phyloP scores from a whole-genome alignment of 2,888 invertebrate genomes.

The Drosophila monieri region DNA sequence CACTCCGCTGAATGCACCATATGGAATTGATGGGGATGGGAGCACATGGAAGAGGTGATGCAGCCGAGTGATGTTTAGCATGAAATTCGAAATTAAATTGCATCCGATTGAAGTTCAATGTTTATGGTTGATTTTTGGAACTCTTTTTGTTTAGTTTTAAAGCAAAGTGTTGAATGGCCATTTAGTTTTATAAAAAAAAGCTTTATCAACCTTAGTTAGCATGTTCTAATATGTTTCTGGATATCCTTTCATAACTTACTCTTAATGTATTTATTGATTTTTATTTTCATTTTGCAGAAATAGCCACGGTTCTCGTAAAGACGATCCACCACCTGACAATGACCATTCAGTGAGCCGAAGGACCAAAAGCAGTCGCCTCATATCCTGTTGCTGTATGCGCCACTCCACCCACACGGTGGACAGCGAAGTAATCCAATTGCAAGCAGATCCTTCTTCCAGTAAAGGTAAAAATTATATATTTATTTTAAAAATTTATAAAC shows the following conservation, averaged over 20 bases:
- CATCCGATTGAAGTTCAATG: conserved; percentile 9
- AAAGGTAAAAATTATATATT: background rate
- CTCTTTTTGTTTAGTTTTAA: conserved; percentile 1
- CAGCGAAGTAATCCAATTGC: conserved; percentile 17
- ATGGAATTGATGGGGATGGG: conserved; percentile 24
- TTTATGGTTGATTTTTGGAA: conserved; percentile 39
- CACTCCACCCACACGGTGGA: conserved; percentile 42
- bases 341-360: conserved; percentile 14
- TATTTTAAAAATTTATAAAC: background rate
- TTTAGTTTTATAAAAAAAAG: background rate
- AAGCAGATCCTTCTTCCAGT: conserved; percentile 1
- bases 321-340: background rate
- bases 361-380: conserved; percentile 25
- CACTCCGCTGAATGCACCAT: conserved; percentile 29
- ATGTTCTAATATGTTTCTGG: background rate
- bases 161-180: too few species aligned
- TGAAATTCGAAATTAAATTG: conserved; percentile 2
- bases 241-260: background rate
- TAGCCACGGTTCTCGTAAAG: conserved; percentile 2
- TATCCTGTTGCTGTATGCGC: conserved; percentile 63
- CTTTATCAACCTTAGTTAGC: too few species aligned
- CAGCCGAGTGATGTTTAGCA: conserved; percentile 15
- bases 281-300: background rate
- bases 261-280: background rate
- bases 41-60: conserved; percentile 57